These are phyloP conservation scores for Amiota mariae DNA, from an alignment of 2,888 invertebrate species.

Conservation along the genomic window DNA sequence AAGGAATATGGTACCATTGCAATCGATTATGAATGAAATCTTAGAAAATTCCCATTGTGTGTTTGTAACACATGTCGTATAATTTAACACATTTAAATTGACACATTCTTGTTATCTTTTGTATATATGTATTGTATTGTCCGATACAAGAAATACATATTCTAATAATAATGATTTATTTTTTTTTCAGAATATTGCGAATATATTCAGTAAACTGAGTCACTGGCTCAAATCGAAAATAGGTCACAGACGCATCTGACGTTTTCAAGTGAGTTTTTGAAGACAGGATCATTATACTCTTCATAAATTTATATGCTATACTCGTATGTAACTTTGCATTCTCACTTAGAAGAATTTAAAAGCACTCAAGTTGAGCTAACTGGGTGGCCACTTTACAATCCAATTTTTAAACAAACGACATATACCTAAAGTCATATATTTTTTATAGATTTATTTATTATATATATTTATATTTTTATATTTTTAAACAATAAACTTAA, in stretches of 20 bases:
- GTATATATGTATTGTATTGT: no score
- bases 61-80: no score
- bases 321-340: slow-evolving; percentile 15
- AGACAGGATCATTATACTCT: slow-evolving; percentile 42
- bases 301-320: no score
- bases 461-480: slow-evolving; percentile 31
- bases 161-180: neutral
- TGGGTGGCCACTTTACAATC: slow-evolving; percentile 55
- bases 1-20: no score
- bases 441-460: slow-evolving; percentile 14
- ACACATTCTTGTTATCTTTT: no score
- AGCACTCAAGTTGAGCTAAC: slow-evolving; percentile 44
- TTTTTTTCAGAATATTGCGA: neutral
- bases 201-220: neutral
- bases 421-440: no score
- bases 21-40: no score
- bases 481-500: slow-evolving; percentile 25
- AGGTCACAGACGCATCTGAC: slow-evolving; percentile 57
- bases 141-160: no score
- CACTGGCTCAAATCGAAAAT: slow-evolving; percentile 34
- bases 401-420: no score
- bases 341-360: slow-evolving; percentile 46
- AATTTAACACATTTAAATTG: no score
- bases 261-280: slow-evolving; percentile 63
- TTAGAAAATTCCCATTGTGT: no score